Percentiles rank a stretch among this genome's conserved stretches.
phyloP scores from a whole-genome alignment of 2,797 vertebrate species.

The Margarornis squamiger region DNA sequence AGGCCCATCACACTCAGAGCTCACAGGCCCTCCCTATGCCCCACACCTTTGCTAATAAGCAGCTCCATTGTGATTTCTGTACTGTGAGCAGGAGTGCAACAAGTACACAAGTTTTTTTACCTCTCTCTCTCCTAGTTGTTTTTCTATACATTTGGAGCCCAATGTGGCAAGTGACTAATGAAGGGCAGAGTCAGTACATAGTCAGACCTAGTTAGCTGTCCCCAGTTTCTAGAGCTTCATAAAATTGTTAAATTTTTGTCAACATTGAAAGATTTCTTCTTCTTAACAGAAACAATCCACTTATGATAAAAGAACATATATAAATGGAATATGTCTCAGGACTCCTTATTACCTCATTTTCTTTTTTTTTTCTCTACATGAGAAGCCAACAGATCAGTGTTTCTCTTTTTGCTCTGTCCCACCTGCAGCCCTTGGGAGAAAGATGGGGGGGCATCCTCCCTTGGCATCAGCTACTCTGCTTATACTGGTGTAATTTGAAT shows the following conservation, averaged over 20 bases:
- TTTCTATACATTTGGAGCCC: not conserved
- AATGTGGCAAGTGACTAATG: not conserved
- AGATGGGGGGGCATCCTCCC: not conserved
- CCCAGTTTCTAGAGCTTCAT: not conserved
- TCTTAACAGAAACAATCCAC: not conserved
- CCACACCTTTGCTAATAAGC: not conserved
- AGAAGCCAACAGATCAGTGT: not conserved
- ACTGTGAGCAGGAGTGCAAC: not conserved
- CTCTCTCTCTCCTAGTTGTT: not conserved
- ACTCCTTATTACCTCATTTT: not conserved
- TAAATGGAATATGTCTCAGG: not conserved
- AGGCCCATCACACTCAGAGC: fast-evolving
- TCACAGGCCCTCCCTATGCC: not conserved
- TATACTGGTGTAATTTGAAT: not conserved
- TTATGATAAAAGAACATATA: not conserved
- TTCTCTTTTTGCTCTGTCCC: not conserved
- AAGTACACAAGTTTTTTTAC: not conserved
- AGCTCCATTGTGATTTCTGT: not conserved
- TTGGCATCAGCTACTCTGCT: not conserved
- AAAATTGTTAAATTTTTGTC: not conserved
- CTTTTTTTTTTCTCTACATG: not conserved
- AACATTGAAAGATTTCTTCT: not conserved
- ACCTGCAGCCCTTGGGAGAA: not conserved
- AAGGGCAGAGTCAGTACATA: fast-evolving
- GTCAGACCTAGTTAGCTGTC: not conserved